A percentile compares a stretch with the other conserved stretches of the same genome.
Evolutionary conservation across 37 sponge, comb jelly and placozoan species (phyloP).

Genomic region (Eunapius fragilis): DNA sequence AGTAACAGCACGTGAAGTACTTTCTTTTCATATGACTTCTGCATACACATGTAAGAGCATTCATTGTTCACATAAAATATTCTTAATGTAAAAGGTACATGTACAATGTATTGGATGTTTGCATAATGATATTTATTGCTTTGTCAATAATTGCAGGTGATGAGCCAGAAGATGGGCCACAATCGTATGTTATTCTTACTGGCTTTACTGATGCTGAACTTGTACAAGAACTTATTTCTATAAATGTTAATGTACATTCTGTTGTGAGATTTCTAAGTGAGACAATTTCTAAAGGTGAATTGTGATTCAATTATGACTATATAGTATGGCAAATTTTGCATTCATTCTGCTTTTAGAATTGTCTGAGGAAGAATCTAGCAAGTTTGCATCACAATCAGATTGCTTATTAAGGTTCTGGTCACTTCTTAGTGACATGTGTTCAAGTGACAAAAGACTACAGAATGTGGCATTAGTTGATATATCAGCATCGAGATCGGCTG

Average conservation of each 20-base stretch:
- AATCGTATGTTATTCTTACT: slow-evolving; percentile 56
- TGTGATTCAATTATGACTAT: not conserved
- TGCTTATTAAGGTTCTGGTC: not conserved
- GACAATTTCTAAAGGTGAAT: not conserved
- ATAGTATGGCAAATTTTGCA: not conserved
- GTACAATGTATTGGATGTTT: not conserved
- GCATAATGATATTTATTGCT: not conserved
- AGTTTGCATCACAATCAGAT: not conserved
- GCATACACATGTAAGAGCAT: no score
- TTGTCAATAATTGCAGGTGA: slow-evolving; percentile 64
- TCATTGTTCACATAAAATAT: not conserved
- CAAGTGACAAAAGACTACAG: not conserved
- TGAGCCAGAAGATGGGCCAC: slow-evolving; percentile 83
- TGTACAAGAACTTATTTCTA: slow-evolving; percentile 10
- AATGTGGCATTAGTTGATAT: not conserved
- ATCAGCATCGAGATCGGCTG: not conserved
- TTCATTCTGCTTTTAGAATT: not conserved
- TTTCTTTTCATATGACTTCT: no score
- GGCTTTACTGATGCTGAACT: slow-evolving; percentile 58
- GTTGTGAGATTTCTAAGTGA: slow-evolving; percentile 41
- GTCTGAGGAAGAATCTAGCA: slow-evolving; percentile 9
- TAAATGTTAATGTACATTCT: slow-evolving; percentile 41
- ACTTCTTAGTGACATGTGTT: not conserved
- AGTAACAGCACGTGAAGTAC: no score
- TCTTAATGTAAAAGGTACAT: not conserved